Evolutionary conservation across 2,113 vertebrate genomes (phyloP).

Genomic region (Centropus unirufus): DNA sequence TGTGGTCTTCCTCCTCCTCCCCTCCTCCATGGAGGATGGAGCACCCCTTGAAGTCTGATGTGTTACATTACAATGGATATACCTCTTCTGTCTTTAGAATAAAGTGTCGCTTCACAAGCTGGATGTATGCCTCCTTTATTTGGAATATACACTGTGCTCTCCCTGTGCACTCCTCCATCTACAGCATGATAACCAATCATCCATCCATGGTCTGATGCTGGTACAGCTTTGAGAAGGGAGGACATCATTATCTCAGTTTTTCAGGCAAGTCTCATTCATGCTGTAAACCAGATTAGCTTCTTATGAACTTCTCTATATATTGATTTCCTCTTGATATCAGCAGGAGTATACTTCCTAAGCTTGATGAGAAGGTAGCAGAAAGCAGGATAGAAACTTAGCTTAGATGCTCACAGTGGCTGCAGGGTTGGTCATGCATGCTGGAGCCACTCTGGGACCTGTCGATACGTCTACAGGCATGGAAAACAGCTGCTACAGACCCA

Average conservation of each 20-base stretch:
- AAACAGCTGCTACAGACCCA: neutral
- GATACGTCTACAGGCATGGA: neutral
- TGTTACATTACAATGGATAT: neutral
- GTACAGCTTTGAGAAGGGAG: neutral
- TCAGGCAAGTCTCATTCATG: neutral
- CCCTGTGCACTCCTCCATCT: neutral
- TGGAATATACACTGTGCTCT: neutral
- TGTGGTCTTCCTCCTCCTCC: neutral
- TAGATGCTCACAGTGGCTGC: neutral
- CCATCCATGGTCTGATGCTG: neutral
- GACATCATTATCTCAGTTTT: neutral
- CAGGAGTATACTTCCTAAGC: neutral
- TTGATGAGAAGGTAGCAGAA: neutral
- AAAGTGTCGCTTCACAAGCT: constrained; percentile 20
- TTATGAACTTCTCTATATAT: neutral
- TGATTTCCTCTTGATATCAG: neutral
- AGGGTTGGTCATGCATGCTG: neutral
- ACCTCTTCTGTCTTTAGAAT: neutral
- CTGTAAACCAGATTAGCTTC: neutral
- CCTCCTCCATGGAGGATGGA: neutral
- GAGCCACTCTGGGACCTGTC: neutral
- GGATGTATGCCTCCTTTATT: neutral
- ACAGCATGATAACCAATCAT: neutral
- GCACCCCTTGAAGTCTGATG: neutral
- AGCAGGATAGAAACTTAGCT: neutral